These are phyloP conservation scores for Tapirus indicus DNA, from an alignment of 2,797 vertebrate species.

Conservation along the genomic window DNA sequence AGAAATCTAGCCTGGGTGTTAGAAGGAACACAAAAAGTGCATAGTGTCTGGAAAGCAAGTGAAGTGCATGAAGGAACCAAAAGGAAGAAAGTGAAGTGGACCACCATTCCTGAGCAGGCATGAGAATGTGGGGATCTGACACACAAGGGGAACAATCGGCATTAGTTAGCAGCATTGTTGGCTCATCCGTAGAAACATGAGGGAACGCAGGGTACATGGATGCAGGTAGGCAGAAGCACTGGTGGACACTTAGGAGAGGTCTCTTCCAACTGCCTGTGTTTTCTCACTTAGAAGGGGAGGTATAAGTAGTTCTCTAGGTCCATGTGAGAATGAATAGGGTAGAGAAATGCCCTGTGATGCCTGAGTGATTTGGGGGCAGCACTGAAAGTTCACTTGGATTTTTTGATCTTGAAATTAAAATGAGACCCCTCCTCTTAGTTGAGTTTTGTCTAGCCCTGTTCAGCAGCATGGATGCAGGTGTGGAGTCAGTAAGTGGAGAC, in stretches of 20 bases:
- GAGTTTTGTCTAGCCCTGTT: not conserved
- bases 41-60: not conserved
- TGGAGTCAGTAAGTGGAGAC: not conserved
- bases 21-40: not conserved
- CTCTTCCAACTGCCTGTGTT: not conserved
- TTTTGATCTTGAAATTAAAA: not conserved
- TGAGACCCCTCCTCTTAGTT: not conserved
- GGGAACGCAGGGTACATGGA: not conserved
- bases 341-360: not conserved
- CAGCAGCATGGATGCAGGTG: not conserved
- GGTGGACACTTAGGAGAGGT: not conserved
- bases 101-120: not conserved
- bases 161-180: not conserved
- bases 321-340: not conserved
- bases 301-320: not conserved
- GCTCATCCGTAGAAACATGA: not conserved
- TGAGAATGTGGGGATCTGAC: not conserved
- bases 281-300: not conserved
- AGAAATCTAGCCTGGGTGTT: no score
- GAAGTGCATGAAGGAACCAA: not conserved
- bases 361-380: not conserved
- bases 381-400: not conserved
- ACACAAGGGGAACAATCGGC: fast-evolving
- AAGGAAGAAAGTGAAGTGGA: not conserved
- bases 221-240: not conserved